Evolutionary conservation across 2,888 invertebrate genomes (phyloP), one percentile per base, ranked within the genome.

Genomic region (Brachyopa scutellaris): DNA sequence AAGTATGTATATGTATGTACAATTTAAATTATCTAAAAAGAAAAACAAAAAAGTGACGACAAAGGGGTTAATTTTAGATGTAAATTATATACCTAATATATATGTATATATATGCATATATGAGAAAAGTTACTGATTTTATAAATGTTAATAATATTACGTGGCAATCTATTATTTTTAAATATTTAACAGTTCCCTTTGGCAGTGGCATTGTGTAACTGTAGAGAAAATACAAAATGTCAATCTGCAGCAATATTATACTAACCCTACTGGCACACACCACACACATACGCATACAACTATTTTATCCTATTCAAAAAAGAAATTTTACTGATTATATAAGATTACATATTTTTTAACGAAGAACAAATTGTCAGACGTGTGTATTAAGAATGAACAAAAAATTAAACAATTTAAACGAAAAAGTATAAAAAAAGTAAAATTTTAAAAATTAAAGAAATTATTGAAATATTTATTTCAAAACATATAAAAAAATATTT

Each of bases 61-160:
- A 62, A 33, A 57, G 47, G 55, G 29, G 31, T 40, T 51, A 21
- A 49, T 53, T 59, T 74, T 67, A 76, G 59, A 59, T 59, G 49
- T 69, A 59, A 74, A 57, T 57, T 57, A 57, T 49, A 23, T n/a
- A n/a, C 6, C 26, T 73, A 57, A 49, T 57, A 11, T 42, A 15
- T 51, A 29, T 38, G 40, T n/a, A 26, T 29, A 36, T 29, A 15
- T 36, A 45, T 55, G 15, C 57, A 49, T 42, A 55, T 51, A 51
- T 73, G 59, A 73, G 59, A 66, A 79, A 73, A 79, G 66, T 73
- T 45, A 70, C 64, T 72, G 62, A 72, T 72, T 72, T 70, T 77
- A 55, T 66, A 47, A 57, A 36, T 76, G 76, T 76, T 57, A 67
- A 67, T 67, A 55, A 21, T 66, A 62, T 70, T 33, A 57, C 55